Base-by-base conservation (phyloP, 1,140 invertebrate species). In the Drosophila hydei region DNA sequence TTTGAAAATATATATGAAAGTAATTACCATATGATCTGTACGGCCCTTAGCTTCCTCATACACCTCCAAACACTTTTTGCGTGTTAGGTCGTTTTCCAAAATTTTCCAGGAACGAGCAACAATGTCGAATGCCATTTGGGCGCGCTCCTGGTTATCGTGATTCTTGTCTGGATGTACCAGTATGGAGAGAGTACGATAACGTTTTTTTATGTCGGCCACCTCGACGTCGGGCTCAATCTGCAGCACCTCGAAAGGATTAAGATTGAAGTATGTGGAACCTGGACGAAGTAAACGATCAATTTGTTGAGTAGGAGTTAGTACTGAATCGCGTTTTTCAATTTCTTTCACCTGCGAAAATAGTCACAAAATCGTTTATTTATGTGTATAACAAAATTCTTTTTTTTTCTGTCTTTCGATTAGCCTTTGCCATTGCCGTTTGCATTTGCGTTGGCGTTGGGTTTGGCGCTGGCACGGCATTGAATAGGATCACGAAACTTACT, bases 71-170 rank as follows among this genome's bases (percentile, higher is more conserved):
- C 98, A 99, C 93, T 97, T 97, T 85, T 97, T 96, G 79, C 97
- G 94, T 0, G 97, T 97, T 74, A 97, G 96, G 83, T 99, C 98
- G 94, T 98, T 97, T 92, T 99, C 98, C 79, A 99, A 91, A 47
- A 96, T 97, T 93, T 99, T 98, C 94, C 97, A 99, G 7, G 99
- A 97, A 92, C 97, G 97, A 89, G 98, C 99, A 36, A 99, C 95
- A 92, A 98, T 97, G 92, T 98, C 97, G 93, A 98, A 98, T 63
- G 97, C 96, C 91, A 96, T 95, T 92, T 99, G 97, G 9, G 99
- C 97, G 92, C 98, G 94, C 52, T 99, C 98, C 36, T 94, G 92
- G 92, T 99, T 97, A 93, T 99, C 97, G 92, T 96, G 96, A 48
- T 91, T 91, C 51, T 92, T 92, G 51, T 91, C 91, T 21, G 99